Conservation (phyloP, 1,140 invertebrate species). For the Drosophila ironensis region DNA sequence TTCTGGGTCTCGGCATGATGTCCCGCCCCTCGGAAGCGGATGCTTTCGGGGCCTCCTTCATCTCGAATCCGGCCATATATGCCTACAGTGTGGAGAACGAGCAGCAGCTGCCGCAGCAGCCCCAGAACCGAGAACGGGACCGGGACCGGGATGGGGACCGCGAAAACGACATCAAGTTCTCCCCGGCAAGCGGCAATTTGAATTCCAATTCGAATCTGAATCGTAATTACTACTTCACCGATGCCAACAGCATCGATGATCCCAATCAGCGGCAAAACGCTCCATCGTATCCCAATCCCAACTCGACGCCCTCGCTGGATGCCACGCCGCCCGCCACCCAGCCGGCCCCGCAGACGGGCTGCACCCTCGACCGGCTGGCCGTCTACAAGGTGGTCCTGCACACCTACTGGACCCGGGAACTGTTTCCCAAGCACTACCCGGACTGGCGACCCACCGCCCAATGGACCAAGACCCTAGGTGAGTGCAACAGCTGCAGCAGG, state of each 20-base stretch:
- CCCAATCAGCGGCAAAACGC: slow-evolving; percentile 9
- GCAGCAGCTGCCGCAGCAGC: background rate
- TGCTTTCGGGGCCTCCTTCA: slow-evolving; percentile 66
- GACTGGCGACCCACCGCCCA: slow-evolving; percentile 95
- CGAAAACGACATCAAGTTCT: slow-evolving; percentile 62
- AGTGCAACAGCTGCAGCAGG: slow-evolving; percentile 78
- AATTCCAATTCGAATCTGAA: slow-evolving; percentile 52
- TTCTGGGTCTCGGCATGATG: slow-evolving; percentile 6
- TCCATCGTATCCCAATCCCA: slow-evolving; percentile 17
- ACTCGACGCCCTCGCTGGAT: slow-evolving; percentile 26
- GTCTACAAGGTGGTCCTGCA: slow-evolving; percentile 93
- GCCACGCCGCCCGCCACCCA: slow-evolving; percentile 55
- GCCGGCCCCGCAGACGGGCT: slow-evolving; percentile 68
- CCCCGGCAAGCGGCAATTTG: slow-evolving; percentile 33
- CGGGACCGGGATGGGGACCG: slow-evolving; percentile 19
- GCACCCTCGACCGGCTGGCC: slow-evolving; percentile 87
- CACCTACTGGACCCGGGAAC: slow-evolving; percentile 94
- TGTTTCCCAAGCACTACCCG: slow-evolving; percentile 95
- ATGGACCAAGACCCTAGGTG: slow-evolving; percentile 94
- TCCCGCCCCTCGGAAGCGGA: slow-evolving; percentile 1
- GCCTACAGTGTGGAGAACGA: slow-evolving; percentile 50
- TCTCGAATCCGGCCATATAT: slow-evolving; percentile 71
- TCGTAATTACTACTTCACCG: slow-evolving; percentile 73
- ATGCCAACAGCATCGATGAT: slow-evolving; percentile 7
- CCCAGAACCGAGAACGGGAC: slow-evolving; percentile 37